These are phyloP conservation scores for Sebastes melanostomus DNA, from an alignment of 2,797 vertebrate species.

Conservation along the genomic window DNA sequence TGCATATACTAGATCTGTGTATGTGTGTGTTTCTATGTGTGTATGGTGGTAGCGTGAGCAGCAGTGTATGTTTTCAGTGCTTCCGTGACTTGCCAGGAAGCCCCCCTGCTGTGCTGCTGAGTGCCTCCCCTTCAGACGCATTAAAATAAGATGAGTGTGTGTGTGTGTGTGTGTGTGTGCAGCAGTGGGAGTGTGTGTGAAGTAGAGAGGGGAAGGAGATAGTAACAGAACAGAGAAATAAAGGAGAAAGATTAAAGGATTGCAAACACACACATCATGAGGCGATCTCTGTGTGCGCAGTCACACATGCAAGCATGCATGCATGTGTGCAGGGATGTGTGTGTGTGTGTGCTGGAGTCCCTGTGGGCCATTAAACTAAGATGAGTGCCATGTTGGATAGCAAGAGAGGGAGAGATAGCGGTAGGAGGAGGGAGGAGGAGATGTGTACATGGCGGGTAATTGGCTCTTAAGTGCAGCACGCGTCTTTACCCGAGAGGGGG, in stretches of 20 bases:
- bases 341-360: constrained; percentile 44
- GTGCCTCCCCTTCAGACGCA: constrained; percentile 78
- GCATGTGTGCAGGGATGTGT: constrained; percentile 2
- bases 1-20: constrained; percentile 9
- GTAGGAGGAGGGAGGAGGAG: constrained; percentile 54
- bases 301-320: constrained; percentile 38
- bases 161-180: constrained; percentile 19
- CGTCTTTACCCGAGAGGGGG: constrained; percentile 75
- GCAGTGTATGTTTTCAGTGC: constrained; percentile 74
- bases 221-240: constrained; percentile 50
- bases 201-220: constrained; percentile 23
- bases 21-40: constrained; percentile 42
- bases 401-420: constrained; percentile 59
- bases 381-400: constrained; percentile 74
- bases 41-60: constrained; percentile 71
- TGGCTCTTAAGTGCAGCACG: constrained; percentile 82
- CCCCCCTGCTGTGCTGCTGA: constrained; percentile 82
- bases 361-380: constrained; percentile 76
- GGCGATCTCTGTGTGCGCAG: constrained; percentile 12
- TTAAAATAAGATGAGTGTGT: constrained; percentile 82
- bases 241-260: constrained; percentile 60
- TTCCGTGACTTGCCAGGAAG: constrained; percentile 82
- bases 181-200: constrained; percentile 10
- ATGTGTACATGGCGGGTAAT: constrained; percentile 79
- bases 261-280: constrained; percentile 52